These are phyloP conservation scores for Glaucomys volans DNA, from an alignment of 2,113 vertebrate genomes.

Conservation along the genomic window DNA sequence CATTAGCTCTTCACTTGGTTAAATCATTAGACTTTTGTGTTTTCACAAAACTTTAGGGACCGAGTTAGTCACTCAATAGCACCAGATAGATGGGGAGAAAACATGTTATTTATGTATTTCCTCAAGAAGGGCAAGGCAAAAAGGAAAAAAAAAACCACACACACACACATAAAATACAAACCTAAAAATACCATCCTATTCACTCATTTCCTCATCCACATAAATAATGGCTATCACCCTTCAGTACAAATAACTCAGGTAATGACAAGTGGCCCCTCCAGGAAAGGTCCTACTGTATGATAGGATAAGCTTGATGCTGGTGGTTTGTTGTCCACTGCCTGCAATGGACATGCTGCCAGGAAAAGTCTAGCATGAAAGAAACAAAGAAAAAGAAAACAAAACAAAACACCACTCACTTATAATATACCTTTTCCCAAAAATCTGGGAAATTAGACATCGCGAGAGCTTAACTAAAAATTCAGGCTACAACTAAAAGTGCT, in stretches of 20 bases:
- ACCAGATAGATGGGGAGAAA: slow-evolving; percentile 77
- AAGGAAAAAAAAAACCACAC: slow-evolving; percentile 29
- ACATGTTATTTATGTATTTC: slow-evolving; percentile 61
- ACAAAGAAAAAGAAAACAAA: slow-evolving; percentile 59
- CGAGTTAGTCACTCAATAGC: slow-evolving; percentile 83
- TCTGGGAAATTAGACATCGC: slow-evolving; percentile 59
- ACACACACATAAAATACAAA: slow-evolving; percentile 62
- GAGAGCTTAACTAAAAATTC: slow-evolving; percentile 73
- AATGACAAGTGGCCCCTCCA: slow-evolving; percentile 74
- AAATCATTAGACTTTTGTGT: slow-evolving; percentile 47
- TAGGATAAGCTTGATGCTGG: slow-evolving; percentile 81
- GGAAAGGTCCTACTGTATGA: slow-evolving; percentile 49
- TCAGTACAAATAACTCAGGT: slow-evolving; percentile 65
- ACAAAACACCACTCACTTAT: slow-evolving; percentile 63
- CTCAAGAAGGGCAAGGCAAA: slow-evolving; percentile 80
- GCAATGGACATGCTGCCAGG: slow-evolving; percentile 82
- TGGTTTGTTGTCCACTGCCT: slow-evolving; percentile 83
- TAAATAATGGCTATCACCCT: slow-evolving; percentile 73
- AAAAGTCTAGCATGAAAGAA: slow-evolving; percentile 79
- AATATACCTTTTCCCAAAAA: slow-evolving; percentile 5
- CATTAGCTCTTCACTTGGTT: slow-evolving; percentile 18
- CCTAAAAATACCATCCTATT: slow-evolving; percentile 59
- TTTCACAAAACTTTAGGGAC: slow-evolving; percentile 78
- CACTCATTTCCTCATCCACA: slow-evolving; percentile 66
- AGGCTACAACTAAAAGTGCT: slow-evolving; percentile 63